Conservation (phyloP, 2,113 vertebrate genomes). For the Microcebus ravelobensis region DNA sequence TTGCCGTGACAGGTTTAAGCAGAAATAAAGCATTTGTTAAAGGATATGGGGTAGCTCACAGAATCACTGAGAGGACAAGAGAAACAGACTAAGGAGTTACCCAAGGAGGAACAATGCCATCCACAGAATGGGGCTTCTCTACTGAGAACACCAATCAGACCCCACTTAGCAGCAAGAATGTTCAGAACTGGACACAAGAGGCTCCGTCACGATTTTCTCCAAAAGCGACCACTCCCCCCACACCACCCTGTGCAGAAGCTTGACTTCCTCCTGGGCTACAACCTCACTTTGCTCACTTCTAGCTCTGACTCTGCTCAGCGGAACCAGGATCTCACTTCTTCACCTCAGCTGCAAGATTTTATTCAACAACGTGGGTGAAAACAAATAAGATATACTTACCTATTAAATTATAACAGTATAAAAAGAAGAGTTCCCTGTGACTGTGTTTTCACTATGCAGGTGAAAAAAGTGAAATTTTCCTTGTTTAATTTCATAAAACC, state of each 20-base stretch:
- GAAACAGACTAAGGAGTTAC: neutral
- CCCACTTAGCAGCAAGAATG: neutral
- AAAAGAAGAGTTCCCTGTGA: neutral
- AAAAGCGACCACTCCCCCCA: no score
- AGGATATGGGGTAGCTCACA: neutral
- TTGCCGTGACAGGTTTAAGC: neutral
- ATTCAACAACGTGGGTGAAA: neutral
- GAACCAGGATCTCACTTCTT: neutral
- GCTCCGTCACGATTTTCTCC: neutral
- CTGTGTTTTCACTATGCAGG: neutral
- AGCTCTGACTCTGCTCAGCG: neutral
- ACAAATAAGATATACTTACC: neutral
- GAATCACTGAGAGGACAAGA: neutral
- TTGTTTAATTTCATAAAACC: neutral
- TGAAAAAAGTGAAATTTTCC: neutral
- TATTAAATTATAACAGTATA: neutral
- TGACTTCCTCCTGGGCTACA: no score
- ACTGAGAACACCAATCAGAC: neutral
- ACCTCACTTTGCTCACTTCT: neutral
- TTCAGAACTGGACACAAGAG: neutral
- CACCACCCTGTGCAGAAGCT: rapidly evolving
- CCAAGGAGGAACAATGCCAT: neutral
- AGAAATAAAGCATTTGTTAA: neutral
- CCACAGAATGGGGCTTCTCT: neutral
- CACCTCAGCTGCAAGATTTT: neutral